Evolutionary conservation across 2,797 vertebrate species (phyloP).

Genomic region (Acridotheres tristis): DNA sequence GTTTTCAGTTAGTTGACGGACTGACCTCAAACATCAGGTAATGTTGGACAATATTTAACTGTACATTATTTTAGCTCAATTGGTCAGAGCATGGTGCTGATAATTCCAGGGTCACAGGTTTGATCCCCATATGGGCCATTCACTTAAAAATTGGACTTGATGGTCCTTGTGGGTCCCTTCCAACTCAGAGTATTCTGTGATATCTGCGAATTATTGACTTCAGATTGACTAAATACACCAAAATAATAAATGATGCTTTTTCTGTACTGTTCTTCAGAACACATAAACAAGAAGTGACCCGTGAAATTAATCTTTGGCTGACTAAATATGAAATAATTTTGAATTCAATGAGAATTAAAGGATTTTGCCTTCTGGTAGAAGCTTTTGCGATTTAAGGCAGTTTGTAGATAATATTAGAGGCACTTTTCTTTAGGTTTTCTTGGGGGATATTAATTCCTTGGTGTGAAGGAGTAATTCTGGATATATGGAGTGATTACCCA

Average conservation of each 20-base stretch:
- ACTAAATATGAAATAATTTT: slow-evolving; percentile 8
- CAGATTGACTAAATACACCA: neutral
- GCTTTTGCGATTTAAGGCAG: neutral
- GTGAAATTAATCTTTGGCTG: neutral
- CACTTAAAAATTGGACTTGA: neutral
- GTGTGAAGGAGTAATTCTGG: neutral
- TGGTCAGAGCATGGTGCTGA: neutral
- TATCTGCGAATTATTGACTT: neutral
- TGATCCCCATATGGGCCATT: neutral
- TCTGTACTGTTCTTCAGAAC: slow-evolving; percentile 9
- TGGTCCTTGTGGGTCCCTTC: neutral
- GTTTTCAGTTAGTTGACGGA: slow-evolving; percentile 24
- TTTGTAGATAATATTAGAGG: neutral
- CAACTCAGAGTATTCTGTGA: neutral
- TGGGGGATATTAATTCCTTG: neutral
- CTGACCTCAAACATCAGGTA: neutral
- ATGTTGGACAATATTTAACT: neutral
- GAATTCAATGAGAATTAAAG: neutral
- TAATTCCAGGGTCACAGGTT: neutral
- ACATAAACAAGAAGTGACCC: neutral
- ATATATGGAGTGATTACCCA: neutral
- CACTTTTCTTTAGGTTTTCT: neutral
- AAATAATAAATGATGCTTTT: neutral
- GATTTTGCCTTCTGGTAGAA: neutral
- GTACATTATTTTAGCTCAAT: neutral